Base-by-base conservation (phyloP, 2,888 invertebrate genomes). In the Cryptophagus acutangulus region DNA sequence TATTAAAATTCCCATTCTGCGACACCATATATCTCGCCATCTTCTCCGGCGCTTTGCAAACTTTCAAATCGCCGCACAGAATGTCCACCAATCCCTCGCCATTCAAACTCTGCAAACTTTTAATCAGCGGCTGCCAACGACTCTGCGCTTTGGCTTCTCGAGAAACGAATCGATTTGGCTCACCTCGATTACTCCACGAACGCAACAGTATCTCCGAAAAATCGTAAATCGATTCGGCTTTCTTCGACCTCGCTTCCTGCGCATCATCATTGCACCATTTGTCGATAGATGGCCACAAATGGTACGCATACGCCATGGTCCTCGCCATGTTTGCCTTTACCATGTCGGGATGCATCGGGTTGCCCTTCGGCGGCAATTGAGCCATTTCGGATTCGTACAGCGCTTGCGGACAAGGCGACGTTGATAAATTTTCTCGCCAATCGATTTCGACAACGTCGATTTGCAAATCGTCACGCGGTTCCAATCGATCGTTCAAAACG, bases 1-100 rank as follows among this genome's bases (percentile, higher is more conserved):
- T 55, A 10, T 67, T 68, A 44, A 68, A 70, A 43, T 64, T 66
- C 8, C 66, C 67, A 9, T 63, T 65, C 16, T 61, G 45, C 12
- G 63, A 58, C 30, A 65, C 56, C 5, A 58, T 54, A 38, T 62
- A 59, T 8, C 26, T 14, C n/a, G 3, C n/a, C 14, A 8, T 40
- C 33, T 44, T 45, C 16, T 44, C 40, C 8, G 38, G 45, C 33
- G 36, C 48, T 35, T 48, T 48, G 29, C 60, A 52, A 8, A 64
- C 49, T 10, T 56, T 47, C 12, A 66, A 51, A n/a, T 57, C 54
- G 1, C 63, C 62, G 8, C 52, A 54, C 28, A 59, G 12, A n/a
- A 31, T 10, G 4, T 31, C 26, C 3, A 4, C 38, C 9, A 60
- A 30, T 17, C 36, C 35, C n/a, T 40, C 26, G 3, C 3, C 12